These are phyloP conservation scores for Lumbricus terrestris DNA, from an alignment of 2,888 invertebrate species.

Conservation along the genomic window DNA sequence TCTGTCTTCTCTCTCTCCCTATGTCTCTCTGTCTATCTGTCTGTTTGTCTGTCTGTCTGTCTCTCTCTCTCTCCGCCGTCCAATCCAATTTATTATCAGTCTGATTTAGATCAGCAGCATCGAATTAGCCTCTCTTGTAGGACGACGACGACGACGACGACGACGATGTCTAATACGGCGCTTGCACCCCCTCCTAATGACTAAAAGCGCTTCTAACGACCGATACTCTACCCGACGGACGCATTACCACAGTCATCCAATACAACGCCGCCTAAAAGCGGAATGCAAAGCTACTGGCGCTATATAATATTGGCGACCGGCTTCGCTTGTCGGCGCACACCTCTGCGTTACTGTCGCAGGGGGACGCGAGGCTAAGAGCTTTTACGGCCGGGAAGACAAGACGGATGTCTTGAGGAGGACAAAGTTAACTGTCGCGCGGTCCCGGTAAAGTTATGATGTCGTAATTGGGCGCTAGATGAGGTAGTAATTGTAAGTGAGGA, in stretches of 20 bases:
- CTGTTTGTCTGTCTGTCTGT: too few species aligned
- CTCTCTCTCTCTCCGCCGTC: background rate
- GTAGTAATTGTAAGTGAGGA: background rate
- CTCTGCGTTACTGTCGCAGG: background rate
- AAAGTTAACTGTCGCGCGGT: background rate
- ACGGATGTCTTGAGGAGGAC: background rate
- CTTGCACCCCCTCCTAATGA: background rate
- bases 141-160: background rate
- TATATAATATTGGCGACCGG: background rate
- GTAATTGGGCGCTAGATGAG: background rate
- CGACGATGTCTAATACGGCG: too few species aligned
- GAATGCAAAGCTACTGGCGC: background rate
- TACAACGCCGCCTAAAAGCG: background rate
- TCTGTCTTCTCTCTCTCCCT: too few species aligned
- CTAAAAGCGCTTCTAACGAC: constrained; percentile 3
- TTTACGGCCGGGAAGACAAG: background rate
- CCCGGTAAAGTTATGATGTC: constrained; percentile 9
- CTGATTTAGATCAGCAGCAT: background rate
- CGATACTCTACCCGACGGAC: background rate
- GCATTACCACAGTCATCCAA: constrained; percentile 3
- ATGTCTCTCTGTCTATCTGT: too few species aligned
- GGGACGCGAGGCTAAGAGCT: background rate
- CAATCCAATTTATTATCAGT: background rate
- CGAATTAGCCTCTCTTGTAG: background rate
- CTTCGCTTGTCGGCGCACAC: background rate